Conservation (phyloP, 2,113 vertebrate species). For the Hippocampus zosterae region DNA sequence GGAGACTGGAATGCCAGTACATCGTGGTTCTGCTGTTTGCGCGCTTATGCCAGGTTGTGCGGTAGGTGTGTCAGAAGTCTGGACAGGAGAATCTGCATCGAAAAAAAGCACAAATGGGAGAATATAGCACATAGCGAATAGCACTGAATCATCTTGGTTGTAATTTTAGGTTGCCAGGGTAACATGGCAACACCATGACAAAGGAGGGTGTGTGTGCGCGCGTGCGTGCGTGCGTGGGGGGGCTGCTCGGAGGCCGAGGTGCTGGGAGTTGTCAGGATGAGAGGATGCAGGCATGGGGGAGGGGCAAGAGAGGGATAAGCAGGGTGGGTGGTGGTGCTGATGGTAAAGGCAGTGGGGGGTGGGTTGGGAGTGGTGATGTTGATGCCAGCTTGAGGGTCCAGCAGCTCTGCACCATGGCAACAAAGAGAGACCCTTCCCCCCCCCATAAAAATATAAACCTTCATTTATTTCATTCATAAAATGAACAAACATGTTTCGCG, state of each 20-base stretch:
- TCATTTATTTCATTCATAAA: not conserved
- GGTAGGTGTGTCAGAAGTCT: not conserved
- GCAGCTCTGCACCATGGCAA: slow-evolving; percentile 21
- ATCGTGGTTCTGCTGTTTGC: not conserved
- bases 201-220: not conserved
- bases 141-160: slow-evolving; percentile 5
- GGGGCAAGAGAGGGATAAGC: slow-evolving; percentile 7
- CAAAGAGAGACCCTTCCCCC: slow-evolving; percentile 36
- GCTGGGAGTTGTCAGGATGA: slow-evolving; percentile 9
- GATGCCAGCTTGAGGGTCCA: slow-evolving; percentile 23
- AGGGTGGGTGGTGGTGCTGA: slow-evolving; percentile 13
- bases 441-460: not conserved
- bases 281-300: not conserved
- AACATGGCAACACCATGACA: slow-evolving; percentile 7
- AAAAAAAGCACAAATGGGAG: not conserved
- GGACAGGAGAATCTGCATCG: not conserved
- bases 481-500: not conserved
- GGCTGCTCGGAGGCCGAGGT: not conserved
- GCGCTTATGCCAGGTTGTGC: not conserved
- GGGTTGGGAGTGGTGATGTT: slow-evolving; percentile 19
- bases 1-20: not conserved
- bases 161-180: not conserved
- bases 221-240: not conserved
- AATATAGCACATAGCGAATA: not conserved
- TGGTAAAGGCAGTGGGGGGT: slow-evolving; percentile 13